These are phyloP conservation scores for Bambusicola thoracicus DNA, from an alignment of 2,113 vertebrate genomes.

Conservation along the genomic window DNA sequence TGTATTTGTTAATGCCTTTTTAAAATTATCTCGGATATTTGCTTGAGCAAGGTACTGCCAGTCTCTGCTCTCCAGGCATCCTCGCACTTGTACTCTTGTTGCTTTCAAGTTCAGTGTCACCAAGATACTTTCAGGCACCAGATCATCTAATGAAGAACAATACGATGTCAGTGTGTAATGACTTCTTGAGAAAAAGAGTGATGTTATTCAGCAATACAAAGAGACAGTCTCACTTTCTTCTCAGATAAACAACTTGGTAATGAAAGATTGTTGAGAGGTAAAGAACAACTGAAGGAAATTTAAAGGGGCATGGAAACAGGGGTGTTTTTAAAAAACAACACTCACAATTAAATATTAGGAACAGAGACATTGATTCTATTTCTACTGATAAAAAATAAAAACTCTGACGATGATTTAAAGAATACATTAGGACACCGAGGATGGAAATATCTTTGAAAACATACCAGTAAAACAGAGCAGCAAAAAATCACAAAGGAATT, in stretches of 20 bases:
- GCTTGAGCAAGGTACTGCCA: conserved; percentile 59
- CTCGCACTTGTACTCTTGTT: conserved; percentile 59
- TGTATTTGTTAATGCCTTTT: conserved; percentile 66
- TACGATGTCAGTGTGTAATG: conserved; percentile 67
- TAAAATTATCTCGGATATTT: conserved; percentile 52
- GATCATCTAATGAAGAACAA: conserved; percentile 74
- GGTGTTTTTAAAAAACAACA: neutral
- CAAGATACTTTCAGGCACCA: conserved; percentile 67
- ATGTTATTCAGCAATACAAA: conserved; percentile 71
- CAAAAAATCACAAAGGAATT: neutral
- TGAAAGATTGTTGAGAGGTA: conserved; percentile 64
- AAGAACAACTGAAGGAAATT: conserved; percentile 38
- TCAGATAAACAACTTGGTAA: conserved; percentile 66
- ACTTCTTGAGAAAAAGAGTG: conserved; percentile 64
- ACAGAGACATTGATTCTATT: neutral
- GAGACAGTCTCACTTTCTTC: conserved; percentile 70
- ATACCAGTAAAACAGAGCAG: neutral
- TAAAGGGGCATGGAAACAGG: conserved; percentile 24
- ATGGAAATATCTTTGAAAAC: neutral
- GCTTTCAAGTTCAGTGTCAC: conserved; percentile 71
- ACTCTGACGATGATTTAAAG: conserved; percentile 18
- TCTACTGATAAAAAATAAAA: conserved; percentile 30
- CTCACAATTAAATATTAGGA: conserved; percentile 23
- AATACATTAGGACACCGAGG: neutral
- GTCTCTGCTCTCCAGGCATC: conserved; percentile 60